A percentile compares a stretch with the other conserved stretches of the same genome.
phyloP scores from a whole-genome alignment of 2,113 vertebrate species.

The Psilopogon haemacephalus region DNA sequence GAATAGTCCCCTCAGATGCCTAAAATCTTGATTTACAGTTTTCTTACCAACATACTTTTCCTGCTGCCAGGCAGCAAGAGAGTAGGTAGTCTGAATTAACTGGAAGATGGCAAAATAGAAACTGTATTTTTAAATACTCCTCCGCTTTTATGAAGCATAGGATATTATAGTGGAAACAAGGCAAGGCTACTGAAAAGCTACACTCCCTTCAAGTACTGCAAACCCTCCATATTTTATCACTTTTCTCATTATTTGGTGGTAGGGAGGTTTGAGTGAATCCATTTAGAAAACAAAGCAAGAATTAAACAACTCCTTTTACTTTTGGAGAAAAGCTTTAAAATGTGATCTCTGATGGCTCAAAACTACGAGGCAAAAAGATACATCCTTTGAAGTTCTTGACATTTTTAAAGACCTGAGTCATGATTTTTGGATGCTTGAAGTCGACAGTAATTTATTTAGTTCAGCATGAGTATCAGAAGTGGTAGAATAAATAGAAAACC shows the following conservation, averaged over 20 bases:
- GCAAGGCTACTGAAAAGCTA: not conserved
- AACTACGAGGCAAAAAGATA: not conserved
- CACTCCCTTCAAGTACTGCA: not conserved
- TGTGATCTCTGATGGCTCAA: not conserved
- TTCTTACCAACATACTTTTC: not conserved
- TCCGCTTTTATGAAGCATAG: not conserved
- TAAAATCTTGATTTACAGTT: not conserved
- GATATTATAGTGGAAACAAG: not conserved
- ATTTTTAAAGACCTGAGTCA: conserved; percentile 13
- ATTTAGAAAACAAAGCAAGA: not conserved
- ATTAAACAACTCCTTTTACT: not conserved
- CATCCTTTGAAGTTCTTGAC: not conserved
- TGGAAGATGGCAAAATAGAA: not conserved
- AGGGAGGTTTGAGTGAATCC: not conserved
- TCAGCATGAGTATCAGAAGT: not conserved
- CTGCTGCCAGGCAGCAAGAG: not conserved
- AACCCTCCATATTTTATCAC: not conserved
- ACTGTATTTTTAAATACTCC: not conserved
- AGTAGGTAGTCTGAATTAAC: not conserved
- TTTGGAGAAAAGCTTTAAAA: not conserved
- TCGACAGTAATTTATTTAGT: conserved; percentile 21
- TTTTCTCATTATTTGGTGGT: not conserved
- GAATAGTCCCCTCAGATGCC: not conserved
- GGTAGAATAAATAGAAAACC: not conserved
- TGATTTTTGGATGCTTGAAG: not conserved